phyloP scores from a whole-genome alignment of 30 jellyfish, hydroid and myxozoan species.

The Aurelia aurita complex sp. Pacific region DNA sequence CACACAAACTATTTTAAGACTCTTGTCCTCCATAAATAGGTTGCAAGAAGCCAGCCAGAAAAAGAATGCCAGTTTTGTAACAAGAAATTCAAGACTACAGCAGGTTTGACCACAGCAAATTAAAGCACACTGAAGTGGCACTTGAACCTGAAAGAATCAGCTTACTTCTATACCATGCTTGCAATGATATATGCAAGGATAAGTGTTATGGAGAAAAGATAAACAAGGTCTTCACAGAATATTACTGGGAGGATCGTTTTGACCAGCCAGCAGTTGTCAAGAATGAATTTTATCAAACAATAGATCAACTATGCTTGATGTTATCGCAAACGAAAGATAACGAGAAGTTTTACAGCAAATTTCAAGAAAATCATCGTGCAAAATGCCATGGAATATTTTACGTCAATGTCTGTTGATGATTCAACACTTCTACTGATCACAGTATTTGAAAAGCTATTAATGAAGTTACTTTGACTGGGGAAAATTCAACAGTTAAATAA shows the following conservation, averaged over 20 bases:
- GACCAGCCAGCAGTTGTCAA: conserved; percentile 10
- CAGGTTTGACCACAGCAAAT: too few relatives aligned
- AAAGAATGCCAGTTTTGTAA: too few relatives aligned
- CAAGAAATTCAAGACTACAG: too few relatives aligned
- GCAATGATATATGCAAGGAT: too few relatives aligned
- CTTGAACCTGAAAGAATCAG: too few relatives aligned
- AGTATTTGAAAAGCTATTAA: conserved; percentile 24
- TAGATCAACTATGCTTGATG: conserved; percentile 3
- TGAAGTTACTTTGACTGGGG: conserved; percentile 35
- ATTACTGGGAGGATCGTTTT: conserved; percentile 6
- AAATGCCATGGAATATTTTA: conserved; percentile 27
- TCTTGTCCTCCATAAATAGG: too few relatives aligned
- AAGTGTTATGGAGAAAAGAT: too few relatives aligned
- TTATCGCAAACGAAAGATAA: conserved; percentile 12
- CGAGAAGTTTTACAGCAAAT: conserved; percentile 31
- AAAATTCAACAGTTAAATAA: conserved; percentile 7
- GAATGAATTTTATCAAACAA: conserved; percentile 1
- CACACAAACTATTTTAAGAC: too few relatives aligned
- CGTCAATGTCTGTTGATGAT: conserved; percentile 8
- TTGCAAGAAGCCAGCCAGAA: too few relatives aligned
- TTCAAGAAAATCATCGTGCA: conserved; percentile 24
- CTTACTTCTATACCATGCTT: too few relatives aligned
- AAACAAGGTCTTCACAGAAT: neutral
- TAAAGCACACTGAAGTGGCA: too few relatives aligned
- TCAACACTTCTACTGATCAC: conserved; percentile 33